Conservation (phyloP, 2,113 vertebrate genomes). For the Rousettus leschenaultii region DNA sequence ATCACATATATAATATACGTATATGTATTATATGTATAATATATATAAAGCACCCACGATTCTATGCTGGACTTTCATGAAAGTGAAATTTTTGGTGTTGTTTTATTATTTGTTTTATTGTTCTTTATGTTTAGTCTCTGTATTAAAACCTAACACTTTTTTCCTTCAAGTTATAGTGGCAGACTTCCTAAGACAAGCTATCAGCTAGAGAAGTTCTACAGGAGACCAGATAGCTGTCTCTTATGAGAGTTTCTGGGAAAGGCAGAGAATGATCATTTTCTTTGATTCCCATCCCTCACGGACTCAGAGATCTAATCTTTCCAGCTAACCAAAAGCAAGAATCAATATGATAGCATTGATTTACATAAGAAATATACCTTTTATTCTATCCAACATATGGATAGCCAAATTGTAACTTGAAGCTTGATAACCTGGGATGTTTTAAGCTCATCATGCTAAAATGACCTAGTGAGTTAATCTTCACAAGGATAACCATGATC, state of each 20-base stretch:
- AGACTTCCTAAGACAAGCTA: background rate
- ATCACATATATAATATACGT: too few species aligned
- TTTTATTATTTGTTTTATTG: background rate
- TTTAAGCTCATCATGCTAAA: background rate
- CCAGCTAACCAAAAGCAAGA: background rate
- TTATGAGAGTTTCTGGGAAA: accelerated
- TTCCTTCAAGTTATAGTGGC: background rate
- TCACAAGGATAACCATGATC: background rate
- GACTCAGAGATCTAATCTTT: background rate
- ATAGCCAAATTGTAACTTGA: background rate
- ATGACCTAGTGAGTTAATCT: background rate
- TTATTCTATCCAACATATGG: background rate
- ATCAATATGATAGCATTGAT: background rate
- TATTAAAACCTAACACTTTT: background rate
- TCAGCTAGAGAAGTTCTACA: background rate
- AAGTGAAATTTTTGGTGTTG: background rate
- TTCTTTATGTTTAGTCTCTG: background rate
- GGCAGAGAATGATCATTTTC: background rate
- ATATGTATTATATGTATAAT: too few species aligned
- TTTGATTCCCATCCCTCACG: background rate
- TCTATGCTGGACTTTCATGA: background rate
- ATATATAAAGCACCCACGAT: too few species aligned
- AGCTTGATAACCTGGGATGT: background rate
- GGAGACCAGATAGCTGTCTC: background rate
- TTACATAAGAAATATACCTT: background rate